Conservation (phyloP, 2,888 invertebrate species). For the Spodoptera picta region DNA sequence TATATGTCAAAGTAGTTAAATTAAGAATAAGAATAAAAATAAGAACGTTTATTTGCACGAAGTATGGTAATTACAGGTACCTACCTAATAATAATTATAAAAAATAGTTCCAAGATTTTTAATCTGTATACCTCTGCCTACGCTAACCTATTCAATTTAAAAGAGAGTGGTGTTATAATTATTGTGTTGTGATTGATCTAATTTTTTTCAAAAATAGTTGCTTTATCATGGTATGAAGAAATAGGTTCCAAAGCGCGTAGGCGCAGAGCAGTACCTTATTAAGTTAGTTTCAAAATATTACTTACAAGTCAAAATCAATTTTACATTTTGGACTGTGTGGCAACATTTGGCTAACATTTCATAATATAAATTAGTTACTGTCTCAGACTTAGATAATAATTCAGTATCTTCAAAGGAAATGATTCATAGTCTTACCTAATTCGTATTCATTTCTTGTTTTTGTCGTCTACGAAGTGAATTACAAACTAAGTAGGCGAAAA, state of each 20-base stretch:
- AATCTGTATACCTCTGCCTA: too few species aligned
- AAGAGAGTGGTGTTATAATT: too few species aligned
- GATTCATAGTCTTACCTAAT: conserved; percentile 24
- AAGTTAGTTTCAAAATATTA: conserved; percentile 10
- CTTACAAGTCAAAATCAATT: conserved; percentile 8
- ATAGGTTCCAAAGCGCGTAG: conserved; percentile 14
- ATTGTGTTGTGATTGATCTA: too few species aligned
- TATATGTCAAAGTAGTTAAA: too few species aligned
- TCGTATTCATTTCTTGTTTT: conserved; percentile 26
- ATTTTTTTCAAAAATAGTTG: too few species aligned
- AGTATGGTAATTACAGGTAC: too few species aligned
- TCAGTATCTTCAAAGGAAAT: conserved; percentile 29
- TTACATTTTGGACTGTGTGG: conserved; percentile 4
- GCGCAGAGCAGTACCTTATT: conserved; percentile 21
- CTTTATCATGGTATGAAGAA: neutral
- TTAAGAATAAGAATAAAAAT: too few species aligned
- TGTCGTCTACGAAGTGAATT: conserved; percentile 17
- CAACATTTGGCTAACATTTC: conserved; percentile 9
- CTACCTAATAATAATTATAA: too few species aligned
- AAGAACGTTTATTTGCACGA: too few species aligned
- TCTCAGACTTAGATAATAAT: conserved; percentile 11
- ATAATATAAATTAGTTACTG: conserved; percentile 2
- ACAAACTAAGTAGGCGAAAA: conserved; percentile 9
- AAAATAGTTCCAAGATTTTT: too few species aligned
- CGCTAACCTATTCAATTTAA: too few species aligned